phyloP scores from a whole-genome alignment of 2,888 invertebrate species.

The Trichogramma dendrolimi region DNA sequence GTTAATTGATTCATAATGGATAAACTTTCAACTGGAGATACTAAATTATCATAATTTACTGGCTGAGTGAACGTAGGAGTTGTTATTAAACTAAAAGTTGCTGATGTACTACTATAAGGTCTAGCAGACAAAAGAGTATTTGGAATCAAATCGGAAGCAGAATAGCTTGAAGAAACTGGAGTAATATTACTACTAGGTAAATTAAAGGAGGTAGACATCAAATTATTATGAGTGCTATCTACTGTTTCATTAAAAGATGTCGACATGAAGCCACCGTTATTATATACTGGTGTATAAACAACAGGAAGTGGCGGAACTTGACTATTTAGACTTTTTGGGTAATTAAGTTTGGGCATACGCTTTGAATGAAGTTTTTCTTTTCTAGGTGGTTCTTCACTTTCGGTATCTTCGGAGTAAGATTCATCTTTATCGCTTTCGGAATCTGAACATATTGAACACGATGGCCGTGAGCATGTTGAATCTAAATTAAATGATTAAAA shows the following conservation, averaged over 20 bases:
- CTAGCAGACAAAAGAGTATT: conserved; percentile 12
- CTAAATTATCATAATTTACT: conserved; percentile 24
- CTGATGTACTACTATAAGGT: conserved; percentile 4
- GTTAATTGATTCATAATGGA: conserved; percentile 22
- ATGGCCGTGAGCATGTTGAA: conserved; percentile 69
- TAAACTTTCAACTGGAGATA: conserved; percentile 22
- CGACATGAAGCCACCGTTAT: conserved; percentile 39
- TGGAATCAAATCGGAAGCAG: conserved; percentile 22
- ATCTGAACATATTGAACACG: conserved; percentile 64
- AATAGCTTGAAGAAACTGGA: conserved; percentile 19
- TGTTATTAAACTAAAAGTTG: conserved; percentile 5
- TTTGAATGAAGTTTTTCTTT: conserved; percentile 42
- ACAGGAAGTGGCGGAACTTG: conserved; percentile 48
- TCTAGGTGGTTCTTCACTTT: conserved; percentile 40
- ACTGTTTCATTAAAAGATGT: conserved; percentile 39
- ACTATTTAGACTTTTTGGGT: conserved; percentile 47
- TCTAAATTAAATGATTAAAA: conserved; percentile 50
- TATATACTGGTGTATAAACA: conserved; percentile 34
- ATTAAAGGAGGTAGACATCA: conserved; percentile 39
- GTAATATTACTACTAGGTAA: conserved; percentile 24
- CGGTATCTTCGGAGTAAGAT: conserved; percentile 49
- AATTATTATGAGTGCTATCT: conserved; percentile 33
- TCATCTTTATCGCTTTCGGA: conserved; percentile 51
- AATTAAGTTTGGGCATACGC: conserved; percentile 49
- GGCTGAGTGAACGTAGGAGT: conserved; percentile 25